phyloP scores from a whole-genome alignment of 2,797 vertebrate species.

The Lepilemur ruficaudatus region DNA sequence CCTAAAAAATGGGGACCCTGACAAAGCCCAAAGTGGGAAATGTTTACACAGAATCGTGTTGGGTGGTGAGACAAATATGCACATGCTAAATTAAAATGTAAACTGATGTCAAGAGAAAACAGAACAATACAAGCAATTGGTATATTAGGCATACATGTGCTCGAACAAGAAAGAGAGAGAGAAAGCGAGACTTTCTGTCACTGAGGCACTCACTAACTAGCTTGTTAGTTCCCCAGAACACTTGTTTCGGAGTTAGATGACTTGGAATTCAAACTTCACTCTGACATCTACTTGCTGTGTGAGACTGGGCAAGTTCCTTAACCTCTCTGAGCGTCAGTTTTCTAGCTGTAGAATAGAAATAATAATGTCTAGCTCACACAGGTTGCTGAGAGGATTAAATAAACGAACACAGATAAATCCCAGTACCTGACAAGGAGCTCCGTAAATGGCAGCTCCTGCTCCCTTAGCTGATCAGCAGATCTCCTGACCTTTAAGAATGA shows the following conservation, averaged over 20 bases:
- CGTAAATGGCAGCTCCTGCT: not conserved
- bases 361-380: not conserved
- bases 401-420: not conserved
- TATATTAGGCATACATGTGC: not conserved
- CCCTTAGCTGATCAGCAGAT: not conserved
- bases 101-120: not conserved
- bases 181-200: not conserved
- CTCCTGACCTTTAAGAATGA: not conserved
- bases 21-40: not conserved
- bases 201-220: not conserved
- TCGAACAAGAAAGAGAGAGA: too few species aligned
- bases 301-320: not conserved
- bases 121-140: not conserved
- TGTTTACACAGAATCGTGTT: not conserved
- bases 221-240: not conserved
- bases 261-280: not conserved
- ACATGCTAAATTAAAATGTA: not conserved
- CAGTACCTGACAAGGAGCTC: fast-evolving
- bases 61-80: not conserved
- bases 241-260: not conserved
- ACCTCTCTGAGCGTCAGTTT: not conserved
- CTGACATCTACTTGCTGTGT: not conserved
- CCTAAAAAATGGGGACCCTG: not conserved
- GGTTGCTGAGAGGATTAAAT: not conserved
- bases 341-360: not conserved